Percentiles rank a stretch among this genome's conserved stretches.
These are phyloP conservation scores for Marronus borbonicus DNA, from an alignment of 2,888 invertebrate genomes.

Conservation along the genomic window DNA sequence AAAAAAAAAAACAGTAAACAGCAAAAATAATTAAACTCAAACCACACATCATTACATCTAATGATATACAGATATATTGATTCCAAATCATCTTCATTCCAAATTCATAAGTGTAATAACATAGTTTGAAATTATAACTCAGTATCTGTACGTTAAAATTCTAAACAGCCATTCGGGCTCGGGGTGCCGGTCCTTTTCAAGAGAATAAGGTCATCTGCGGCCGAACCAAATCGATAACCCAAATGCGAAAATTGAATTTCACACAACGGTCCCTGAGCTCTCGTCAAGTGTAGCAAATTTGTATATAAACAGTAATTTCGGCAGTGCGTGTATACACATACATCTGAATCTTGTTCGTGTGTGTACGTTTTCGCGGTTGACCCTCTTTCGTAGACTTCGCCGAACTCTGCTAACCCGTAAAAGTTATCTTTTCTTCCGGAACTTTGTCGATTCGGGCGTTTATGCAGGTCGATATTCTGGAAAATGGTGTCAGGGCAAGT, in stretches of 20 bases:
- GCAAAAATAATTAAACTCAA: too few relatives aligned
- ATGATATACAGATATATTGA: too few relatives aligned
- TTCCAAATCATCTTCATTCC: too few relatives aligned
- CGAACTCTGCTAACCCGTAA: conserved; percentile 38
- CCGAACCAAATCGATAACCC: conserved; percentile 32
- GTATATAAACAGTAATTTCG: conserved; percentile 24
- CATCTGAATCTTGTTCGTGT: not conserved
- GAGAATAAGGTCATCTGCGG: conserved; percentile 29
- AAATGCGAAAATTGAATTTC: conserved; percentile 40
- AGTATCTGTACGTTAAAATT: too few relatives aligned
- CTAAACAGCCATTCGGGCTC: too few relatives aligned
- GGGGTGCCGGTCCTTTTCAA: not conserved
- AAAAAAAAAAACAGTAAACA: too few relatives aligned
- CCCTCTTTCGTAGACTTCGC: conserved; percentile 1
- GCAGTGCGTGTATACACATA: not conserved
- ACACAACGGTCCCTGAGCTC: not conserved
- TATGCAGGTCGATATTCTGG: too few relatives aligned
- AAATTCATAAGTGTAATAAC: too few relatives aligned
- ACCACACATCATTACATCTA: too few relatives aligned
- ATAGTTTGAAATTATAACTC: too few relatives aligned
- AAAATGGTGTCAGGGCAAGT: too few relatives aligned
- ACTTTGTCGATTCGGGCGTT: not conserved
- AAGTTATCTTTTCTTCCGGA: conserved; percentile 20
- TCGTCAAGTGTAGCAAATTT: not conserved
- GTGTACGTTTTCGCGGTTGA: conserved; percentile 1